Base-by-base conservation (phyloP, 1,140 invertebrate species). In the Lordiphosa collinella region DNA sequence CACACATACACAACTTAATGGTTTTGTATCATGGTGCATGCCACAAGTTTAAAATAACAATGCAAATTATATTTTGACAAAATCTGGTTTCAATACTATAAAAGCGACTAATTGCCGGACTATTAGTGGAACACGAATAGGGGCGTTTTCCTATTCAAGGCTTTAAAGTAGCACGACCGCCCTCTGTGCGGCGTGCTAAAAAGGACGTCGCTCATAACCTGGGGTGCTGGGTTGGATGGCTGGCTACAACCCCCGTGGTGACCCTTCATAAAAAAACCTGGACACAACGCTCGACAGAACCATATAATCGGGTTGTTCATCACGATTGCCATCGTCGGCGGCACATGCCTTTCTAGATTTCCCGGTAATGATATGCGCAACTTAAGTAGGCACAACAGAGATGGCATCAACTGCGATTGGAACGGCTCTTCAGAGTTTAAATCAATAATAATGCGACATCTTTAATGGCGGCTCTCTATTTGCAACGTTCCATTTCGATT, bases 101-200 rank as follows among this genome's bases (percentile, higher is more conserved):
- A 32, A 71, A 62, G 59, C 35, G 34, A 36, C 51, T 76, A 72
- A 78, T 78, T 76, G 68, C 32, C 40, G 16, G 34, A 37, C 73
- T 72, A 78, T 72, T 78, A 72, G 65, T 25, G 25, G 32, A 53
- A 65, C 36, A 16, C 11, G 38, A 67, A 51, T 40, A 36, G 56
- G 52, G 55, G 67, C 53, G 59, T 64, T 61, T 64, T 63, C 56
- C 46, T 29, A 52, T 52, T 62, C 25, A 52, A 58, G 34, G 46
- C 36, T 67, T 44, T 46, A 64, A 46, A 68, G 32, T 53, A 46
- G 31, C 46, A 34, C 41, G 36, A 54, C 57, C 63, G 55, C 57
- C 60, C 60, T 58, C 49, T 59, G 44, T 32, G 55, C 31, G 40
- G 35, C 35, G 35, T 54, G 50, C 56, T 72, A 53, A 49, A 63